phyloP scores from a whole-genome alignment of 2,113 vertebrate genomes.

The Aix galericulata region DNA sequence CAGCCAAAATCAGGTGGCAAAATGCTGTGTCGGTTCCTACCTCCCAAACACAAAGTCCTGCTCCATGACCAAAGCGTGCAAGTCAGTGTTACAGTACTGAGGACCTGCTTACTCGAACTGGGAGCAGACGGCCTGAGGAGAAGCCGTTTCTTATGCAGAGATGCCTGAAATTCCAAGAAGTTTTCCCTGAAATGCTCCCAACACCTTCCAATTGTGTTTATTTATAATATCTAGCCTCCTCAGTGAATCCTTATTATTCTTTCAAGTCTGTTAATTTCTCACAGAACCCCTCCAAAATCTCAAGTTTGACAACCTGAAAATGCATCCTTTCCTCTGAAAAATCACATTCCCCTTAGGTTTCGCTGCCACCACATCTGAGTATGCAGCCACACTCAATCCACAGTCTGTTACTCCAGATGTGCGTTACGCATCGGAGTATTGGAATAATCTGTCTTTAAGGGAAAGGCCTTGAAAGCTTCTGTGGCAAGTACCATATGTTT shows the following conservation, averaged over 20 bases:
- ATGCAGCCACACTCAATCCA: neutral
- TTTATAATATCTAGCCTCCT: neutral
- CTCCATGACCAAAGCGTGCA: accelerated
- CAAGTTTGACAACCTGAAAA: neutral
- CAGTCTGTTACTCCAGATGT: neutral
- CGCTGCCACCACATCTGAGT: neutral
- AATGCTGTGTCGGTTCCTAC: neutral
- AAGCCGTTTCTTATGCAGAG: neutral
- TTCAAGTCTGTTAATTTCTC: neutral
- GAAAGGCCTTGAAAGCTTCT: neutral
- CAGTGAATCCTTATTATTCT: neutral
- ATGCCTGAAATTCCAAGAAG: neutral
- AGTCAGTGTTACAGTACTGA: neutral
- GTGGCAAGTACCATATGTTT: conserved; percentile 23
- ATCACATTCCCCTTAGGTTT: neutral
- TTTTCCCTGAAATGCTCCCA: neutral
- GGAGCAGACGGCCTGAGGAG: neutral
- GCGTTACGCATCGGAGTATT: neutral
- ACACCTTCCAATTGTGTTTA: neutral
- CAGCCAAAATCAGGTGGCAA: neutral
- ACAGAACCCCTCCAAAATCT: neutral
- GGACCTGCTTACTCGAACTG: neutral
- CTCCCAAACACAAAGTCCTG: neutral
- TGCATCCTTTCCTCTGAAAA: neutral
- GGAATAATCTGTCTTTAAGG: conserved; percentile 33